Base-by-base conservation (phyloP, 2,797 vertebrate species). In the Neosilurus mollespiculum region DNA sequence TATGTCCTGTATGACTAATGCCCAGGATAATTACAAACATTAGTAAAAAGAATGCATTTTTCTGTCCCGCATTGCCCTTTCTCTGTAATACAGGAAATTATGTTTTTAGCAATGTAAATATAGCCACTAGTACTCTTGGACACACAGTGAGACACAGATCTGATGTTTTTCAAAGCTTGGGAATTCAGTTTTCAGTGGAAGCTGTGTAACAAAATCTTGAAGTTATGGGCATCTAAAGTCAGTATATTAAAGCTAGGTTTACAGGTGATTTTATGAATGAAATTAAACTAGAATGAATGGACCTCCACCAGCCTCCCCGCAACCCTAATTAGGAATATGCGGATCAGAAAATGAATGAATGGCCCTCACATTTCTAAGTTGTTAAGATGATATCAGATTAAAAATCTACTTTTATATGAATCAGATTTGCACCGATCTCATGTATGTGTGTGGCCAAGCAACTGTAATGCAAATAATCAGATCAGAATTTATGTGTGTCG, bases 1-100 rank as follows among this genome's bases (percentile, higher is more conserved):
- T 73, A 70, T 54, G 70, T 61, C 73, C 54, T 37, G 56, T 12
- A n/a, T 66, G 64, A 53, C 15, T 61, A 64, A 80, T 79, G 20
- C 30, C 18, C 51, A n/a, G 10, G 69, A 51, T 24, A 51, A 67
- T 59, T 34, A 72, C 26, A 54, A 73, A 61, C 34, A 7, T 70
- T 10, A 34, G 18, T 51, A 78, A 61, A 61, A 18, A 18, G 18
- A 37, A n/a, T 61, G 34, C 34, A 61, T 43, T 34, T 75, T 54
- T 11, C n/a, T 12, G 51, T 26, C 7, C 8, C 43, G 30, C 3
- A 10, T 15, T 10, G 18, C 26, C 24, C 59, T 53, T 70, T 71
- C 22, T 70, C 16, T 59, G 16, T 69, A 59, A 69, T 49, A 24
- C 15, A 59, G 54, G 37, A 53, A 83, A 61, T 49, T 61, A 75